Evolutionary conservation across 2,797 vertebrate species (phyloP), one percentile per base, ranked within the genome.

Genomic region (Myotis vivesi): DNA sequence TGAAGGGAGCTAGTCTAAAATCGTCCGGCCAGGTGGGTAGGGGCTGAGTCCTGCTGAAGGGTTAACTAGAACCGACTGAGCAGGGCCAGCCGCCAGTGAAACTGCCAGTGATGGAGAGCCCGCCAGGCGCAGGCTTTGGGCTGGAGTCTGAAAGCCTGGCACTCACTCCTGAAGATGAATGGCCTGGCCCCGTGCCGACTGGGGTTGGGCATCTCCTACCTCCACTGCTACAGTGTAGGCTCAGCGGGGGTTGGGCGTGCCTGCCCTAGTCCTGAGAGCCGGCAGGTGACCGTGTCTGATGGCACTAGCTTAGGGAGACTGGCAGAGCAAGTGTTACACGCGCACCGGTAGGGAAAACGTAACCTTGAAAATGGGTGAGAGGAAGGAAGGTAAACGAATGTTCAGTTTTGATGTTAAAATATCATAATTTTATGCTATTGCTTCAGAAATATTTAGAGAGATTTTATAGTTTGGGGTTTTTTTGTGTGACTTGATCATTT

Each of bases 161-260:
- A 1, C 38, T 69, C 62, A 20, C 51, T n/a, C 68, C 72, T 1
- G 79, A 95, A 94, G 95, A 95, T 75, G 92, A 75, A 2, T 7
- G 88, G 66, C 20, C 53, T 76, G 20, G 91, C 75, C 30, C 59
- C 55, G 9, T 92, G 72, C 4, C 38, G 23, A 5, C 96, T 98
- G 88, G 98, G 98, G 90, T 89, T 25, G 59, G 93, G 6, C 62
- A 33, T 98, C 72, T 98, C 97, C 86, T 97, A 87, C 2, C 82
- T 97, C 71, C 97, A 98, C 97, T 98, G 98, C 98, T 98, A 98
- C 93, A 98, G 98, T 5, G 98, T 98, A 98, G 96, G 98, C 98
- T n/a, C 36, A 55, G 92, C 75, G 49, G 19, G 51, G 86, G 57
- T 86, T 51, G 86, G 95, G 81, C 71, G 55, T 96, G 97, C 49